Evolutionary conservation across 2,797 vertebrate genomes (phyloP), one percentile per base, ranked within the genome.

Genomic region (Peromyscus melanophrys): DNA sequence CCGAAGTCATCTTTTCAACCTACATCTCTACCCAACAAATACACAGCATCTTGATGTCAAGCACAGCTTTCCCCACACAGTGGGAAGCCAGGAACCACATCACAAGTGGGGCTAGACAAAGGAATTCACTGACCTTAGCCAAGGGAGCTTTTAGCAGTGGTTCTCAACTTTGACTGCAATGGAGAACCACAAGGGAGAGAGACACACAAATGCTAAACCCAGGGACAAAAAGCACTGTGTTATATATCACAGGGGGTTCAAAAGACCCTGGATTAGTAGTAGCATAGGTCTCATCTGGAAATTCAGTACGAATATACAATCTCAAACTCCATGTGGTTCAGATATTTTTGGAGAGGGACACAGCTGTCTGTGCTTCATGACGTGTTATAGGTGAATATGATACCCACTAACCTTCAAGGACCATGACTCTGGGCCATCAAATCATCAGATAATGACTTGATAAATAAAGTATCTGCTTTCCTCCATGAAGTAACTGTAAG

Each of bases 241-340:
- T 69, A 52, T 86, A 43, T 57, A 86, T 23, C 73, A 37, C 25
- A 69, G 11, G 21, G 12, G 6, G 1, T 17, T n/a, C 23, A 8
- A 78, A 57, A 4, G 3, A 29, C 17, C 4, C 80, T 93, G 40
- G 14, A n/a, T 43, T 75, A 52, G 34, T 49, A 52, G 52, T 16
- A 93, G 13, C 25, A 34, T 21, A 43, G 27, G 13, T 21, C 34
- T 90, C 37, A 73, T 80, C 25, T 89, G n/a, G 13, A 34, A 91
- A 97, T 80, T 67, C 69, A 19, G 49, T 75, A 76, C n/a, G 95
- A 86, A 57, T 31, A 55, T 49, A 40, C 67, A 95, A 67, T 49
- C 19, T 95, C 34, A 94, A 78, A 7, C 25, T 93, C 9, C 10
- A 89, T 1, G 10, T 55, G 25, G 76, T 78, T 80, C 91, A 96